These are phyloP conservation scores for Eupeodes latifasciatus DNA, from an alignment of 2,888 invertebrate species.

Conservation along the genomic window DNA sequence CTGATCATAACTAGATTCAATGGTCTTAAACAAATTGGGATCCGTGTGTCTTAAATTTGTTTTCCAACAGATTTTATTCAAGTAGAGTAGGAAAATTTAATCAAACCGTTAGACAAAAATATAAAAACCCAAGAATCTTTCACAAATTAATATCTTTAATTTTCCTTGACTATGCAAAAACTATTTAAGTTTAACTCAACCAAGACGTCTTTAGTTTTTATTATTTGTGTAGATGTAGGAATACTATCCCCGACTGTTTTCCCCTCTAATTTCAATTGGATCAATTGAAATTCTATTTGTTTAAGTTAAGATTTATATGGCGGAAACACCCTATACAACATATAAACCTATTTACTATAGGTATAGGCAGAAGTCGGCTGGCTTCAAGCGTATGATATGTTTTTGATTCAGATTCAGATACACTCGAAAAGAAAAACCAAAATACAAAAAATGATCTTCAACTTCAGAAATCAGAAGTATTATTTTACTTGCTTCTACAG, in stretches of 20 bases:
- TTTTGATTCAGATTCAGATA: constrained; percentile 24
- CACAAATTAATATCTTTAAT: no score
- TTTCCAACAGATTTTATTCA: no score
- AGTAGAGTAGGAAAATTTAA: no score
- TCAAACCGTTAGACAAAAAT: no score
- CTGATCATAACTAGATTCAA: no score
- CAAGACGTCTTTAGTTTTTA: no score
- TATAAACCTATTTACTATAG: not conserved
- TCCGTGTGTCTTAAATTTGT: no score
- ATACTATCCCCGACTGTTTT: not conserved
- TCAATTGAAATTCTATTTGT: constrained; percentile 29
- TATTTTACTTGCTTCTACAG: constrained; percentile 68
- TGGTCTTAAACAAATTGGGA: no score
- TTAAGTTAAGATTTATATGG: not conserved
- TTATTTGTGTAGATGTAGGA: no score
- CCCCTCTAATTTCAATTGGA: not conserved
- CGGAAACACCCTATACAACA: constrained; percentile 33
- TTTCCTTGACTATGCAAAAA: no score
- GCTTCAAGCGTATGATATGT: constrained; percentile 7
- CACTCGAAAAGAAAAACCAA: constrained; percentile 36
- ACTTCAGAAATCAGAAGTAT: constrained; percentile 55
- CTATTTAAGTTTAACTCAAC: no score
- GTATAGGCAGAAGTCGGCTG: not conserved
- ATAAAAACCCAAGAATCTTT: no score
- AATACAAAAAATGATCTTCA: constrained; percentile 36